phyloP scores from a whole-genome alignment of 2,888 invertebrate genomes.

The Malacosoma neustria region DNA sequence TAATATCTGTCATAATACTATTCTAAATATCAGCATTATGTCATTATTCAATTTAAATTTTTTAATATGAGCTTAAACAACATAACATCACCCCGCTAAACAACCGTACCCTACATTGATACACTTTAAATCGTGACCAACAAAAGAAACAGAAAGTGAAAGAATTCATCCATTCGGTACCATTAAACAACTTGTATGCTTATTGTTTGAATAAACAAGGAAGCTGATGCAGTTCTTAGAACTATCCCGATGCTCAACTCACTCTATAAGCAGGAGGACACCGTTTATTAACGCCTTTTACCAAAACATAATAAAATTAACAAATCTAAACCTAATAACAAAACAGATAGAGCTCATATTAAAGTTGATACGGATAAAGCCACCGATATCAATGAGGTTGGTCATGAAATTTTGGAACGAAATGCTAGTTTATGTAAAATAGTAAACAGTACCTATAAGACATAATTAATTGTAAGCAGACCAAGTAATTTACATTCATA shows the following conservation, averaged over 20 bases:
- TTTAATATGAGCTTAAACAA: slow-evolving; percentile 1
- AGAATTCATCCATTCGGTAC: slow-evolving; percentile 38
- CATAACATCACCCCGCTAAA: not conserved
- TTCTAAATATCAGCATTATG: too few relatives aligned
- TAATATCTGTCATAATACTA: too few relatives aligned
- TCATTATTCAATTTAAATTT: too few relatives aligned
- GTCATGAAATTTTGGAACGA: slow-evolving; percentile 24
- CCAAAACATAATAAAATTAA: slow-evolving; percentile 13
- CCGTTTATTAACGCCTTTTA: slow-evolving; percentile 59
- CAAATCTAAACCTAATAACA: slow-evolving; percentile 24
- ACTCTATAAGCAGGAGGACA: slow-evolving; percentile 45
- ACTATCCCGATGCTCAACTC: slow-evolving; percentile 42
- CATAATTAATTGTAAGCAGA: slow-evolving; percentile 8
- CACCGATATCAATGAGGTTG: slow-evolving; percentile 41
- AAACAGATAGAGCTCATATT: slow-evolving; percentile 21
- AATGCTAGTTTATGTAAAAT: slow-evolving; percentile 29
- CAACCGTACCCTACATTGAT: slow-evolving; percentile 14
- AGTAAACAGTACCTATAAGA: slow-evolving; percentile 22
- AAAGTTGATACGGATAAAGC: slow-evolving; percentile 14
- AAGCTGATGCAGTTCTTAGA: slow-evolving; percentile 48
- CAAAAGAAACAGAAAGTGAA: slow-evolving; percentile 59
- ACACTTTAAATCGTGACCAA: slow-evolving; percentile 33
- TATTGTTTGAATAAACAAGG: slow-evolving; percentile 55
- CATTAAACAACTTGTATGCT: slow-evolving; percentile 48
- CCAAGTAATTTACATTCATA: slow-evolving; percentile 23